These are phyloP conservation scores for Stenurella melanura DNA, from an alignment of 2,888 invertebrate species.

Conservation along the genomic window DNA sequence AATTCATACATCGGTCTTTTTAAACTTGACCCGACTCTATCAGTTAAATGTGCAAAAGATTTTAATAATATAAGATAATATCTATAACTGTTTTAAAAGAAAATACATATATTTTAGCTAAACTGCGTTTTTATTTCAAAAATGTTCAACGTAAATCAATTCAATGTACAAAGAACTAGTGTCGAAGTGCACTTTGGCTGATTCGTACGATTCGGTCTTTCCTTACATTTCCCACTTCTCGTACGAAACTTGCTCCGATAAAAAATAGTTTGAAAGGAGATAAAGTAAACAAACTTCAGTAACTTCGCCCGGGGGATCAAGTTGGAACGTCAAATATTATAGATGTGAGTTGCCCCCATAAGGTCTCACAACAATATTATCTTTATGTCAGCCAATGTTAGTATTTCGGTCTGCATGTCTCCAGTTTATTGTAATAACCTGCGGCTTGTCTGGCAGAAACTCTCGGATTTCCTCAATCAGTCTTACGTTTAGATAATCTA, in stretches of 20 bases:
- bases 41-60: too few species aligned
- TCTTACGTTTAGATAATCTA: constrained; percentile 17
- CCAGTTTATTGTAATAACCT: constrained; percentile 25
- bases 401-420: constrained; percentile 18
- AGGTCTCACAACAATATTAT: constrained; percentile 33
- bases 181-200: neutral
- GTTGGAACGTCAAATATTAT: constrained; percentile 27
- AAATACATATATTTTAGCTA: too few species aligned
- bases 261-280: constrained; percentile 29
- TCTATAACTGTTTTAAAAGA: too few species aligned
- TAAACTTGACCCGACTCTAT: too few species aligned
- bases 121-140: too few species aligned
- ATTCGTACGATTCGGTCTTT: neutral
- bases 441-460: constrained; percentile 15
- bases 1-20: too few species aligned
- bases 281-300: constrained; percentile 19
- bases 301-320: constrained; percentile 6
- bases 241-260: constrained; percentile 10
- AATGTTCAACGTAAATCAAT: neutral
- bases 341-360: constrained; percentile 20
- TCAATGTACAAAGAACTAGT: neutral
- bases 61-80: too few species aligned
- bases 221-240: neutral
- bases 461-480: constrained; percentile 3
- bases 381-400: constrained; percentile 30